A percentile compares a stretch with the other conserved stretches of the same genome.
These are phyloP conservation scores for Rhadina sibilatrix DNA, from an alignment of 2,113 vertebrate species.

Conservation along the genomic window DNA sequence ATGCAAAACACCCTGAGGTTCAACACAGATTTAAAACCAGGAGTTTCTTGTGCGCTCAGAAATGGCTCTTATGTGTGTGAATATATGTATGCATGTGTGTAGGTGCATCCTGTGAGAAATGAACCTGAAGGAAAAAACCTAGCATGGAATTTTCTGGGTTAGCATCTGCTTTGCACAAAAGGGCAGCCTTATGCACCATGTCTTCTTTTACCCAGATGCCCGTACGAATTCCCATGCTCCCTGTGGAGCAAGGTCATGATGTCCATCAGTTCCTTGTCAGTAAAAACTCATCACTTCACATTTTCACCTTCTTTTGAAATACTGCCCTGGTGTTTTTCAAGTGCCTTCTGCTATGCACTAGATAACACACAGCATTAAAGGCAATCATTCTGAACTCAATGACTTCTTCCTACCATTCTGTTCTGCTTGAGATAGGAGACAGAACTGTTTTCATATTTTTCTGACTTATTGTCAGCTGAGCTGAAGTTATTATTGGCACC, in stretches of 20 bases:
- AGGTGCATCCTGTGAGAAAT: neutral
- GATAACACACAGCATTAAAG: slow-evolving; percentile 4
- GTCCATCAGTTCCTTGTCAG: neutral
- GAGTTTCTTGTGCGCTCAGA: neutral
- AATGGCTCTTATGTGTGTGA: neutral
- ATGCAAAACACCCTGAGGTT: neutral
- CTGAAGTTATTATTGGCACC: neutral
- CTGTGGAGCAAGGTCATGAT: neutral
- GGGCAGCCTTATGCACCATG: neutral
- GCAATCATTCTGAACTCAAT: neutral
- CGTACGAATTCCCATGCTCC: neutral
- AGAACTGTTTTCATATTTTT: neutral
- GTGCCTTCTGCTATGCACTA: neutral
- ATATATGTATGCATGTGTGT: neutral
- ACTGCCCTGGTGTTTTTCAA: neutral
- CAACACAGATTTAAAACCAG: neutral
- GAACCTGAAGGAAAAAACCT: neutral
- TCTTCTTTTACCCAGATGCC: neutral
- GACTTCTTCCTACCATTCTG: neutral
- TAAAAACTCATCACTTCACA: neutral
- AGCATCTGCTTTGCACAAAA: neutral
- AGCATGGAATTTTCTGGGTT: neutral
- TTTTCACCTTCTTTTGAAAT: neutral
- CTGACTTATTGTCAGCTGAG: neutral
- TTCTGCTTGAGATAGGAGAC: neutral